Conservation (phyloP, 1,140 invertebrate species). For the Leptoteleia sp. region DNA sequence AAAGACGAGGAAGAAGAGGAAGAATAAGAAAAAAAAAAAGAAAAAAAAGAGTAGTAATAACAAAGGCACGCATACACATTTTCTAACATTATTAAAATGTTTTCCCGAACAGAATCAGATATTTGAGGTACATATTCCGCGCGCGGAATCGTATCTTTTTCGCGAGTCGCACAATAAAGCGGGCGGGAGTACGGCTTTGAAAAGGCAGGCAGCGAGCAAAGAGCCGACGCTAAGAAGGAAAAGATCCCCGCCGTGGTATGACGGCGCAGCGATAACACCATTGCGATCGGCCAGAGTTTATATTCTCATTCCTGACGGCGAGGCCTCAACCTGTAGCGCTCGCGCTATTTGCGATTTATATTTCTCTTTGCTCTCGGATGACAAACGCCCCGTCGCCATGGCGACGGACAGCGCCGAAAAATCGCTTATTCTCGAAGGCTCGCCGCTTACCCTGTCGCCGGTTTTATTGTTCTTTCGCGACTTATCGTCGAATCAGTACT, state of each 20-base stretch:
- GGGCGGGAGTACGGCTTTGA: slow-evolving; percentile 28
- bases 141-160: slow-evolving; percentile 41
- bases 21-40: too few relatives aligned
- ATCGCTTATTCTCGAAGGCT: slow-evolving; percentile 39
- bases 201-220: slow-evolving; percentile 43
- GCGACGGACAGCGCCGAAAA: slow-evolving; percentile 47
- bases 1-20: too few relatives aligned
- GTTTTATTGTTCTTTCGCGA: slow-evolving; percentile 55
- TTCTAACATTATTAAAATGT: slow-evolving; percentile 42
- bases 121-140: slow-evolving; percentile 31
- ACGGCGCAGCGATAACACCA: slow-evolving; percentile 49
- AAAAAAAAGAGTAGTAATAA: too few relatives aligned
- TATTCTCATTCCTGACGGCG: slow-evolving; percentile 63
- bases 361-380: slow-evolving; percentile 62
- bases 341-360: slow-evolving; percentile 60
- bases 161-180: slow-evolving; percentile 50
- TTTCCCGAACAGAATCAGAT: slow-evolving; percentile 26
- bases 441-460: slow-evolving; percentile 4
- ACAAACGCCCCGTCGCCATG: slow-evolving; percentile 52
- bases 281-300: slow-evolving; percentile 58
- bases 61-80: slow-evolving; percentile 10
- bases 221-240: slow-evolving; percentile 52
- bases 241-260: slow-evolving; percentile 31
- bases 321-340: slow-evolving; percentile 61
- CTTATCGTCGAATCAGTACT: slow-evolving; percentile 50